These are phyloP conservation scores for Helicoverpa assulta DNA, from an alignment of 2,888 invertebrate species.

Conservation along the genomic window DNA sequence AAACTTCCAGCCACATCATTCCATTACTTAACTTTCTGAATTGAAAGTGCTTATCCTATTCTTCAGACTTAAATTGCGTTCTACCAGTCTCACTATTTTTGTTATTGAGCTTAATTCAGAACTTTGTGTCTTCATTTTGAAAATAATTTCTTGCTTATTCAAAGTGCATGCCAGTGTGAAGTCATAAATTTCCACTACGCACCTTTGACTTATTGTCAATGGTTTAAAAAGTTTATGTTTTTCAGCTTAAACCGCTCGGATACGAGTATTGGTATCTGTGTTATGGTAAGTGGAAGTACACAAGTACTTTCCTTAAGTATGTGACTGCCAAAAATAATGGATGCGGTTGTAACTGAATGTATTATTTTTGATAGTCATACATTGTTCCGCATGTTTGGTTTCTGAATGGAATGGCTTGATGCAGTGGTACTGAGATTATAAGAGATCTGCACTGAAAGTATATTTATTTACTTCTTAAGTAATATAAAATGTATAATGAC, in stretches of 20 bases:
- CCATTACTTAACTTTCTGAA: slow-evolving; percentile 12
- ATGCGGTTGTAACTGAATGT: neutral
- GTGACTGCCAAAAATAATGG: slow-evolving; percentile 73
- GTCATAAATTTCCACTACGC: slow-evolving; percentile 56
- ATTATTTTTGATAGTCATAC: slow-evolving; percentile 69
- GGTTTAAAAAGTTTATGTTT: slow-evolving; percentile 88
- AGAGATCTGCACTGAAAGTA: slow-evolving; percentile 42
- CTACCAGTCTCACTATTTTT: slow-evolving; percentile 3
- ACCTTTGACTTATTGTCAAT: slow-evolving; percentile 69
- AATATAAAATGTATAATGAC: neutral
- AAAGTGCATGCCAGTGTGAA: slow-evolving; percentile 70
- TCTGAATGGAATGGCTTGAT: slow-evolving; percentile 67
- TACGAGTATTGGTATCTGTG: slow-evolving; percentile 87
- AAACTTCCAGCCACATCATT: slow-evolving; percentile 19
- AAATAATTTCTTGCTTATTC: slow-evolving; percentile 36
- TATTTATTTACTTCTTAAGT: neutral
- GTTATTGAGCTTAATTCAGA: slow-evolving; percentile 30
- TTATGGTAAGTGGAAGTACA: slow-evolving; percentile 89
- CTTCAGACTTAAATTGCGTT: neutral
- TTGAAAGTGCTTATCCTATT: slow-evolving; percentile 30
- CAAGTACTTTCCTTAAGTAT: slow-evolving; percentile 82
- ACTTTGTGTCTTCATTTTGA: slow-evolving; percentile 25
- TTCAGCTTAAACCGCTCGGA: slow-evolving; percentile 88
- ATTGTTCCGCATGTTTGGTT: slow-evolving; percentile 64
- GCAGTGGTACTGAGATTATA: slow-evolving; percentile 40